A percentile compares a stretch with the other conserved stretches of the same genome.
phyloP scores from a whole-genome alignment of 2,888 invertebrate genomes.

The Xestia rhomboidea region DNA sequence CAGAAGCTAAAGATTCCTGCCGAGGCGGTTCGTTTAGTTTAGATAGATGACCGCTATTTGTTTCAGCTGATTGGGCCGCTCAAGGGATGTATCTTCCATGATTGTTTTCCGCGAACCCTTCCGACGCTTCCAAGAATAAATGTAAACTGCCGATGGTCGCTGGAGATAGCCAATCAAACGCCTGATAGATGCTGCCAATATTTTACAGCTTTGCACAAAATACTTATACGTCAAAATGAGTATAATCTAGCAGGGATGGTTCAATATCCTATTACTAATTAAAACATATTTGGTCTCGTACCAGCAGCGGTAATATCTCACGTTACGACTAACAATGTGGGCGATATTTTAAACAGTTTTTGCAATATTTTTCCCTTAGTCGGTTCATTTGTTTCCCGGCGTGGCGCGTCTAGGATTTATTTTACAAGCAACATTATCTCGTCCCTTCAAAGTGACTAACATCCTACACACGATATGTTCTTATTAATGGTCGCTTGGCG shows the following conservation, averaged over 20 bases:
- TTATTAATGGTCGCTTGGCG: constrained; percentile 81
- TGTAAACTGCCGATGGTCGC: constrained; percentile 78
- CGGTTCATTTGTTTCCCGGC: constrained; percentile 84
- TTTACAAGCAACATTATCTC: constrained; percentile 87
- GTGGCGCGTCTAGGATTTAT: constrained; percentile 84
- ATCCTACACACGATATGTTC: constrained; percentile 78
- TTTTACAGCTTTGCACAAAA: constrained; percentile 52
- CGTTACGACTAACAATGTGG: constrained; percentile 81
- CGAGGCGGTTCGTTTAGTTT: constrained; percentile 69
- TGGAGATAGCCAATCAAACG: constrained; percentile 81
- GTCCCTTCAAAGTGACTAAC: constrained; percentile 85
- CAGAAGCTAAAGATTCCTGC: constrained; percentile 56
- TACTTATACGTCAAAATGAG: constrained; percentile 13
- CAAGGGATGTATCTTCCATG: constrained; percentile 83
- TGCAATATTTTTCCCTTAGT: constrained; percentile 86
- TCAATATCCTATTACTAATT: constrained; percentile 51
- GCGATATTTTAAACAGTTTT: constrained; percentile 84
- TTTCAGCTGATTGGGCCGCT: constrained; percentile 87
- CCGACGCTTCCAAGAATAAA: constrained; percentile 75
- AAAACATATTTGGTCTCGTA: constrained; percentile 35
- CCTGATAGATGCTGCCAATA: constrained; percentile 70
- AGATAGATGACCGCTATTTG: constrained; percentile 84
- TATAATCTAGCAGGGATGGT: constrained; percentile 14
- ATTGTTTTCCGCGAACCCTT: constrained; percentile 89
- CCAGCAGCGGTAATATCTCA: constrained; percentile 65